Percentiles rank a stretch among this genome's conserved stretches.
These are phyloP conservation scores for Venustaconcha ellipsiformis DNA, from an alignment of 1,140 invertebrate genomes.

Conservation along the genomic window DNA sequence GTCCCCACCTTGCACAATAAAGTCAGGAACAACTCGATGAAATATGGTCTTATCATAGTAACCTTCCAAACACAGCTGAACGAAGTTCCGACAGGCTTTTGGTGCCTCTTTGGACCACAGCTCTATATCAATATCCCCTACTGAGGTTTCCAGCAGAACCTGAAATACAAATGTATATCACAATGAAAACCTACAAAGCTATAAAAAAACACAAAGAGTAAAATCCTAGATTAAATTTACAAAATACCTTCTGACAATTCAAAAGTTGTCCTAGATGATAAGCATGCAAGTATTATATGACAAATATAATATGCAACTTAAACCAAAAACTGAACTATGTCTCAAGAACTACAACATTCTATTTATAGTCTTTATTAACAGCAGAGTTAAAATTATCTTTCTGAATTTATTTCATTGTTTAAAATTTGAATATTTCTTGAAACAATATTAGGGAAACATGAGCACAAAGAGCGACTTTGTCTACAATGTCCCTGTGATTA, in stretches of 20 bases:
- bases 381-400: too few relatives aligned
- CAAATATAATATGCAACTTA: not conserved
- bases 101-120: conserved; percentile 97
- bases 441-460: too few relatives aligned
- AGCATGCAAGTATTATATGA: not conserved
- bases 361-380: too few relatives aligned
- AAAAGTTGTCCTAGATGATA: not conserved
- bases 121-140: conserved; percentile 98
- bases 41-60: conserved; percentile 96
- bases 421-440: too few relatives aligned
- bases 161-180: conserved; percentile 62
- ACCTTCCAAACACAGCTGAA: conserved; percentile 96
- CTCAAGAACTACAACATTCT: not conserved
- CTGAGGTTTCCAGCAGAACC: conserved; percentile 91
- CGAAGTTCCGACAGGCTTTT: conserved; percentile 95
- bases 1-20: conserved; percentile 97
- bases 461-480: too few relatives aligned
- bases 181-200: too few relatives aligned
- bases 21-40: conserved; percentile 90
- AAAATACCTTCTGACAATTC: not conserved
- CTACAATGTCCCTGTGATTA: too few relatives aligned
- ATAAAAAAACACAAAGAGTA: conserved; percentile 2
- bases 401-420: too few relatives aligned
- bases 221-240: not conserved
- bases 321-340: not conserved